Percentiles rank a stretch among this genome's conserved stretches.
Evolutionary conservation across 2,113 vertebrate species (phyloP).

Genomic region (Neotoma lepida): DNA sequence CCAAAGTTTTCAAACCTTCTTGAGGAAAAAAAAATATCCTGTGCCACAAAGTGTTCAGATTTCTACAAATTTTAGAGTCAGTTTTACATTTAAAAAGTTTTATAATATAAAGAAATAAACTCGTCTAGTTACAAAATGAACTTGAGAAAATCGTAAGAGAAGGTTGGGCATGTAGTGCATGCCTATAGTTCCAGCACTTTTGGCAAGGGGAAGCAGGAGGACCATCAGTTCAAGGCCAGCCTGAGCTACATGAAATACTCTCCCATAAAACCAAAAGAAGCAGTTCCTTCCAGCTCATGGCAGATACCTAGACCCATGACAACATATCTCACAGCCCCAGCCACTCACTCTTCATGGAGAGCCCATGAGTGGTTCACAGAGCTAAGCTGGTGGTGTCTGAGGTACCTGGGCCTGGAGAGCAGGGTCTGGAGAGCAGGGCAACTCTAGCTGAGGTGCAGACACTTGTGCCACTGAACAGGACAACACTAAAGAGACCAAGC

Average conservation of each 20-base stretch:
- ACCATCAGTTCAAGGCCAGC: not conserved
- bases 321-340: not conserved
- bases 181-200: not conserved
- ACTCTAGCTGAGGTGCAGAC: too few relatives aligned
- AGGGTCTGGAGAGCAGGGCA: not conserved
- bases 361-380: not conserved
- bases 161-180: not conserved
- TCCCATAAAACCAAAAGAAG: not conserved
- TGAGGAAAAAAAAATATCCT: not conserved
- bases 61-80: conserved; percentile 44
- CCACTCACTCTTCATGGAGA: not conserved
- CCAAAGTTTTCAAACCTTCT: conserved; percentile 28
- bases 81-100: conserved; percentile 16
- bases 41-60: conserved; percentile 41
- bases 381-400: not conserved
- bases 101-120: conserved; percentile 2
- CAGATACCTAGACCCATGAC: not conserved
- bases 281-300: not conserved
- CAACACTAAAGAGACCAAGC: not conserved
- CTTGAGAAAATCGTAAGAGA: not conserved
- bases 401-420: not conserved
- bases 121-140: conserved; percentile 36
- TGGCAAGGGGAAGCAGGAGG: not conserved
- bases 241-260: not conserved
- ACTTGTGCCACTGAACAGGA: not conserved